Percentiles rank a stretch among this genome's conserved stretches.
Conservation (phyloP, 2,888 invertebrate genomes). For the Spialia ferax region DNA sequence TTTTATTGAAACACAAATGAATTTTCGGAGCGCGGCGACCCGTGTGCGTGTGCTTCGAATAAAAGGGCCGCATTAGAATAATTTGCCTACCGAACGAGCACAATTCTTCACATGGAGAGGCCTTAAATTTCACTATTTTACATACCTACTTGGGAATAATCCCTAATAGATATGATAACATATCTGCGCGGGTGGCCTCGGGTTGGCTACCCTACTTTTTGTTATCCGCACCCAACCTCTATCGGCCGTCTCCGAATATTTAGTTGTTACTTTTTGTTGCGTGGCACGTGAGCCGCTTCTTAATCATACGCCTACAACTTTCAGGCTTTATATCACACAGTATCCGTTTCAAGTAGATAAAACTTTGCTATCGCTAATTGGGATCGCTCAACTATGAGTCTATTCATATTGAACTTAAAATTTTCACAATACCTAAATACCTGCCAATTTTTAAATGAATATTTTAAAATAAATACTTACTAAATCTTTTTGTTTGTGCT, state of each 20-base stretch:
- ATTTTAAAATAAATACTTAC: neutral
- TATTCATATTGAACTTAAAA: no score
- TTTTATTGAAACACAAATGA: conserved; percentile 67
- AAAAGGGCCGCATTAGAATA: conserved; percentile 86
- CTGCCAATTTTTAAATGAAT: no score
- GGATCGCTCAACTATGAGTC: neutral
- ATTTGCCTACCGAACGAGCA: conserved; percentile 80
- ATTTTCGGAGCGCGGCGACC: conserved; percentile 71
- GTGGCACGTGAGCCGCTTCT: conserved; percentile 81
- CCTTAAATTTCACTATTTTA: conserved; percentile 87
- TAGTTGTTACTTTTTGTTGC: conserved; percentile 86
- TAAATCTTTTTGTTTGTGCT: neutral
- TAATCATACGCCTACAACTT: conserved; percentile 63
- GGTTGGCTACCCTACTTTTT: conserved; percentile 72
- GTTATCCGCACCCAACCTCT: conserved; percentile 81
- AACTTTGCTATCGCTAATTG: conserved; percentile 8
- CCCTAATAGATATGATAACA: conserved; percentile 54
- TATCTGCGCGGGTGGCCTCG: conserved; percentile 79
- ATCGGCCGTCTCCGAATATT: conserved; percentile 83
- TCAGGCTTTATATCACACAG: conserved; percentile 29
- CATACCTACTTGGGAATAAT: conserved; percentile 86
- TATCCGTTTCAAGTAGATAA: conserved; percentile 14
- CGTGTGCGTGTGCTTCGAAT: conserved; percentile 81
- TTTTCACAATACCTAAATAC: no score
- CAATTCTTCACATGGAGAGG: conserved; percentile 86